Evolutionary conservation across 2,113 vertebrate genomes (phyloP), one percentile per base, ranked within the genome.

Genomic region (Chlamydotis undulata): DNA sequence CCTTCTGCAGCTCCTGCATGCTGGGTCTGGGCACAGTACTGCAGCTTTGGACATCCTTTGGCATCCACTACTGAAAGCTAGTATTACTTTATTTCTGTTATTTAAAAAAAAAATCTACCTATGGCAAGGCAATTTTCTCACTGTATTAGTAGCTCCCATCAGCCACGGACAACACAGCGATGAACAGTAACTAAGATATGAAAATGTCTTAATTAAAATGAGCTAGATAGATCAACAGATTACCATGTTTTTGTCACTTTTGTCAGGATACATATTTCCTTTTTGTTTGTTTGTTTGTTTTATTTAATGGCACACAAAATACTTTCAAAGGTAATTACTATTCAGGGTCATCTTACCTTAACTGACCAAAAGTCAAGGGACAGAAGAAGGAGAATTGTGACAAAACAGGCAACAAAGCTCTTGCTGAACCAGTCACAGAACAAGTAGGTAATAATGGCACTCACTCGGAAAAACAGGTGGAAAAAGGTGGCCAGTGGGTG

Each of bases 311-410:
- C 19, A 31, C 55, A 52, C 49, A 68, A 13, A 16, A 63, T 52
- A 85, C 13, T 93, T 87, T 80, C 17, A 18, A 16, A 78, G 7
- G 35, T 52, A 59, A 35, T 70, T 93, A 25, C 16, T 65, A 22
- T 39, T 80, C 26, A 37, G 70, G 26, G 52, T 59, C 29, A 41
- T 84, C 98, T 97, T 97, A 99, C 99, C 99, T 99, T 99, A 80
- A 99, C 99, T 56, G 99, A 99, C 99, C 99, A 99, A 96, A 99
- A 99, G 98, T 99, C 99, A 75, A 99, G 98, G 90, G 99, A 99
- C 14, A 99, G 98, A 33, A 99, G 98, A 68, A 99, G 97, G 31
- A 99, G 98, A 95, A 99, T 99, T 31, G 98, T 97, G 75, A 99
- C 97, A 89, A 99, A 99, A 94, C 98, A 99, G 85, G 98, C 98